Conservation (phyloP, 1,140 invertebrate genomes). For the Steinernema feltiae region DNA sequence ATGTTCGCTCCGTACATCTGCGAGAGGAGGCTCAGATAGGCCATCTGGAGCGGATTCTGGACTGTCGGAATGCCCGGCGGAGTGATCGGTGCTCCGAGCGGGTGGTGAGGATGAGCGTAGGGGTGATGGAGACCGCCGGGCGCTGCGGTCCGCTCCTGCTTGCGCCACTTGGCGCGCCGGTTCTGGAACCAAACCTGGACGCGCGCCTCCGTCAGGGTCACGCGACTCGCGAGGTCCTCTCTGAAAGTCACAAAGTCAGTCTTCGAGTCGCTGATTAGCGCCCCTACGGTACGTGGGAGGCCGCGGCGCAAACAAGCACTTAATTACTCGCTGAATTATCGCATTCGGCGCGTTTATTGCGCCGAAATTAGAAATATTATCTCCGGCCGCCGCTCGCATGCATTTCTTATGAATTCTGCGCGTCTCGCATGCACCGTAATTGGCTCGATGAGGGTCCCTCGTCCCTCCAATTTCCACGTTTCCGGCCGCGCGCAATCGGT, state of each 20-base stretch:
- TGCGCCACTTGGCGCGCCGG: conserved; percentile 82
- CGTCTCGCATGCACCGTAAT: too few species aligned
- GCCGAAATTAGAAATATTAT: not conserved
- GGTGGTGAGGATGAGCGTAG: not conserved
- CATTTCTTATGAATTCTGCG: conserved; percentile 7
- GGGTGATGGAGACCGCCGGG: conserved; percentile 23
- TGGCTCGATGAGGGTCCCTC: too few species aligned
- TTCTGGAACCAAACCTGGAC: conserved; percentile 92
- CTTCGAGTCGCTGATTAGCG: not conserved
- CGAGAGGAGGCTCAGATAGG: not conserved
- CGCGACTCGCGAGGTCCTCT: conserved; percentile 95
- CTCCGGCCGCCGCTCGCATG: not conserved
- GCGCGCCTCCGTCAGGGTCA: conserved; percentile 89
- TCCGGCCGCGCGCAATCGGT: not conserved
- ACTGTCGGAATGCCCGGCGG: not conserved
- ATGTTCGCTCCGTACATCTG: not conserved
- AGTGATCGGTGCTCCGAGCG: not conserved
- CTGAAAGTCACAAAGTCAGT: conserved; percentile 27
- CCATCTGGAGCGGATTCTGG: not conserved
- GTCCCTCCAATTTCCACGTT: not conserved
- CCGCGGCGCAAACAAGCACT: not conserved
- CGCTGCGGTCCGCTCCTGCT: conserved; percentile 66
- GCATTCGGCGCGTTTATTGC: not conserved
- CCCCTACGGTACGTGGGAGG: not conserved
- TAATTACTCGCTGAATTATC: not conserved